A percentile compares a stretch with the other conserved stretches of the same genome.
Evolutionary conservation across 1,140 invertebrate species (phyloP).

Genomic region (Cherax destructor): DNA sequence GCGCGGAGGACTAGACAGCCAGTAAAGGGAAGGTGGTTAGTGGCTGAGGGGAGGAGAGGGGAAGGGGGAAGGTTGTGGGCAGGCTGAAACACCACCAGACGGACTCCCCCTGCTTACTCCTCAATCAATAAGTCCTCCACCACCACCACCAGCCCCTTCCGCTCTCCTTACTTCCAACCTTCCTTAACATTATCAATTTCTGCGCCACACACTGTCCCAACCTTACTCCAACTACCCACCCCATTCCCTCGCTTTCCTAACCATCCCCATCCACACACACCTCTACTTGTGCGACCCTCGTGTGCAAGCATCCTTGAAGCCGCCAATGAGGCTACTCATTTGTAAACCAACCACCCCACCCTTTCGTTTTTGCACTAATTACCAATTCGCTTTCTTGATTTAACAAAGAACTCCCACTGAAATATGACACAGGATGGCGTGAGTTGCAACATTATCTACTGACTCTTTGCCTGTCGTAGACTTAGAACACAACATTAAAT

Average conservation of each 20-base stretch:
- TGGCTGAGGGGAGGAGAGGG: not conserved
- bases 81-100: not conserved
- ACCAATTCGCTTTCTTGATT: no score
- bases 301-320: not conserved
- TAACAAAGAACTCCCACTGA: no score
- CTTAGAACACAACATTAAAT: no score
- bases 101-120: not conserved
- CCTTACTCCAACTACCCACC: not conserved
- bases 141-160: not conserved
- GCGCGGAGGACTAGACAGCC: not conserved
- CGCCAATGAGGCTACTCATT: not conserved
- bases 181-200: not conserved
- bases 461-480: no score
- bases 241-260: no score
- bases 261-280: not conserved
- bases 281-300: not conserved
- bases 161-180: not conserved
- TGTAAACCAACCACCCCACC: not conserved
- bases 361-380: no score
- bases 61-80: not conserved
- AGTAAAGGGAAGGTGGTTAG: no score
- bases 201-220: not conserved
- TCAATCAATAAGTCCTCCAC: slow-evolving; percentile 5
- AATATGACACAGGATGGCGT: no score
- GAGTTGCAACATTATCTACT: no score